Conservation (phyloP, 2,888 invertebrate genomes). For the Cerastis rubricosa region DNA sequence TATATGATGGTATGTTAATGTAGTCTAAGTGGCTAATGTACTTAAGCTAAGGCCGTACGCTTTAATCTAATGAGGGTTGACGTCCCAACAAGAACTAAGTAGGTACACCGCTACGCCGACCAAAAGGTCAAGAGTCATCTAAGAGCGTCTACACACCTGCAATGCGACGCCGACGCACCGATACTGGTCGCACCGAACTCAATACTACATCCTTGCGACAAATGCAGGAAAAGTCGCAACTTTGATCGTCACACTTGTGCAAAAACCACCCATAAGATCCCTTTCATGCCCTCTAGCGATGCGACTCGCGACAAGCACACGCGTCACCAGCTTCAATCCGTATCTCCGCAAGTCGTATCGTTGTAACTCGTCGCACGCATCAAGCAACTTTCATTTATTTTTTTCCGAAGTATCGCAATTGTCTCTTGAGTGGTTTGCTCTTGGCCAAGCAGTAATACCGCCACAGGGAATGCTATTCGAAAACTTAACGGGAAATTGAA, state of each 20-base stretch:
- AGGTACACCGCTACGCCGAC: neutral
- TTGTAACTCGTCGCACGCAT: neutral
- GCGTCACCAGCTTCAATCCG: neutral
- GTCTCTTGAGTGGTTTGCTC: neutral
- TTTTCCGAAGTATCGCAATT: neutral
- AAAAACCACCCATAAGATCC: neutral
- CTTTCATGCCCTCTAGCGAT: neutral
- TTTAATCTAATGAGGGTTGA: constrained; percentile 27
- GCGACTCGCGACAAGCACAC: neutral
- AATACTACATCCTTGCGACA: neutral
- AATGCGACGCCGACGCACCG: constrained; percentile 7
- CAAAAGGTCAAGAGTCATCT: constrained; percentile 19
- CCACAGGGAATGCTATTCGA: constrained; percentile 22
- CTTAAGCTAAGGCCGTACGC: neutral
- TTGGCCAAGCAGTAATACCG: neutral
- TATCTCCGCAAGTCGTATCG: neutral
- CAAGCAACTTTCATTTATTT: neutral
- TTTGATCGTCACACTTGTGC: neutral
- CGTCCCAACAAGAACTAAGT: neutral
- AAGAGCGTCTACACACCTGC: constrained; percentile 21
- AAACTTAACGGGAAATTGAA: constrained; percentile 61
- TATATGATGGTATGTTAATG: neutral
- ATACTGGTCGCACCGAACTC: neutral
- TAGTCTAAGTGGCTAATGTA: neutral
- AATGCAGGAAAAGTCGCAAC: constrained; percentile 19